Evolutionary conservation across 2,888 invertebrate species (phyloP), one percentile per base, ranked within the genome.

Genomic region (Nemotelus nigrinus): DNA sequence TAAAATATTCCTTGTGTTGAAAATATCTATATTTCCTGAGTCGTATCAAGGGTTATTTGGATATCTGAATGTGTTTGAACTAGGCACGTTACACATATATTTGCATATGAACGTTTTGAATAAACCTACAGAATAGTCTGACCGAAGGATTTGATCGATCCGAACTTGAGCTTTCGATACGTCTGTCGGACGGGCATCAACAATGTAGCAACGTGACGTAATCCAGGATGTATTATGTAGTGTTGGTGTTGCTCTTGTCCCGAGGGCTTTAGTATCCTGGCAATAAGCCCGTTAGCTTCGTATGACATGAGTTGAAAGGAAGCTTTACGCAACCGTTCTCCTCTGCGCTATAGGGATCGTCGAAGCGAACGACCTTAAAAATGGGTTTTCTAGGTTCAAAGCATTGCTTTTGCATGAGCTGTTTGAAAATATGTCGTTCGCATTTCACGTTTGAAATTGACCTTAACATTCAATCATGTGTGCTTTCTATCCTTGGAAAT

Each of bases 391-490:
- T 1, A 50, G 50, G 48, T 68, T 48, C 48, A 68, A 68, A 48
- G 48, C 48, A 25, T 48, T 8, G 39, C 67, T 47, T 25, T 68
- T 41, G 39, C 48, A 68, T 68, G 67, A 68, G 67, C 44, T 48
- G 48, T 50, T 68, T 47, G 50, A 68, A 68, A 68, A 50, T 68
- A 39, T 68, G 67, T 68, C 67, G 50, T 68, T 68, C 67, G 67
- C 48, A 68, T 68, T 68, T 68, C 50, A 68, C 67, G 67, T 48
- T 39, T 68, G 67, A 68, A 68, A 68, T 68, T 68, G 67, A 68
- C 67, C 67, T 68, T 47, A 68, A 6, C 48, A 68, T 68, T 50
- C 67, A 50, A 50, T 8, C 67, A 68, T 68, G 67, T 50, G 67
- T 68, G 50, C 25, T 50, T 68, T 39, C 4, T 25, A 25, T 25